Base-by-base conservation (phyloP, 2,113 vertebrate species). In the Furnarius figulus region DNA sequence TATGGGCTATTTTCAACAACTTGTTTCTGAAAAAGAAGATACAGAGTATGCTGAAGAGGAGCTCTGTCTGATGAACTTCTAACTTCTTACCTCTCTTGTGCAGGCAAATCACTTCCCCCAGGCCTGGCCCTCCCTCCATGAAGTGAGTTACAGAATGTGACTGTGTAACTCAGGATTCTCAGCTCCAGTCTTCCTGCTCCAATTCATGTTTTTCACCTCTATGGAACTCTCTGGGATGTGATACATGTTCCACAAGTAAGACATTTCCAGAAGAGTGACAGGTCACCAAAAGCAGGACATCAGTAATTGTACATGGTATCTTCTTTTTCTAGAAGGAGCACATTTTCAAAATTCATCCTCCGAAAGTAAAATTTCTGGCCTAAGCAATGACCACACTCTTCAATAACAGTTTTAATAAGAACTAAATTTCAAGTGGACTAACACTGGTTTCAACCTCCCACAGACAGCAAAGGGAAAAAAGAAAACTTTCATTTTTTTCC, bases 211-310 rank as follows among this genome's bases (percentile, higher is more conserved):
- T 68, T 85, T 56, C 1, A 5, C n/a, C 33, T 80, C 46, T 37
- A 55, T 1, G 2, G 13, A 31, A 87, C 22, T 11, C 14, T 50
- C 35, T 0, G 1, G 18, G 16, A 56, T 30, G 23, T 5, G 9
- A 44, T 10, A 12, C 3, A 5, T 35, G 12, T 81, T 89, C 35
- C 12, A 12, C 18, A 61, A 49, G 24, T 27, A 31, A 59, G 35
- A 53, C 9, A n/a, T 30, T 73, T 63, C 35, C 40, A 77, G 52
- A 88, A 9, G 18, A 76, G 16, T 3, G 10, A 73, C 20, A 63
- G 22, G 12, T 74, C 55, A 84, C 14, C 37, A 73, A 79, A 67
- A 65, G 15, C 18, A 92, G 33, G 23, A 52, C 28, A 33, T 25
- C 24, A 35, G 58, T 37, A 30, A 17, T 68, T 80, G 19, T 40